phyloP scores from a whole-genome alignment of 2,797 vertebrate genomes.

The Muraenolepis orangiensis region DNA sequence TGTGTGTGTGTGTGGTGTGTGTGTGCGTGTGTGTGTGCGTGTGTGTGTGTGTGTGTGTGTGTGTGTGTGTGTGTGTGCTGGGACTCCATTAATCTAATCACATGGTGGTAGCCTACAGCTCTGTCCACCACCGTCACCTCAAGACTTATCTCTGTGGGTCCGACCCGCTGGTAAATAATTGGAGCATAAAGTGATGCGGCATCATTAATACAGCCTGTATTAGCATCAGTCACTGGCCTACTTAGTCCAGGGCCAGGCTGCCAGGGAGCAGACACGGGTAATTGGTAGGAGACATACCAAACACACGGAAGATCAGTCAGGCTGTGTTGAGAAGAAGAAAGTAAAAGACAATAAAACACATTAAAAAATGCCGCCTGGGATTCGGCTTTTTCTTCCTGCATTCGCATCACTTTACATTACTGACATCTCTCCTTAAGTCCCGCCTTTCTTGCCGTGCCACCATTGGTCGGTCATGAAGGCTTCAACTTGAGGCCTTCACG shows the following conservation, averaged over 20 bases:
- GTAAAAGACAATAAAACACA: not conserved
- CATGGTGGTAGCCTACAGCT: conserved; percentile 39
- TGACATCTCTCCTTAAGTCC: too few species aligned
- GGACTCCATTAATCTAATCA: conserved; percentile 59
- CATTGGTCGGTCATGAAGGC: too few species aligned
- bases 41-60: conserved; percentile 31
- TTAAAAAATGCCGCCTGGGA: too few species aligned
- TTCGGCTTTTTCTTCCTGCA: too few species aligned
- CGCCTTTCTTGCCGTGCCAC: too few species aligned
- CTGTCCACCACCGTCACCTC: conserved; percentile 46
- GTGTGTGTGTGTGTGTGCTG: conserved; percentile 44
- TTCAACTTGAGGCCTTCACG: too few species aligned
- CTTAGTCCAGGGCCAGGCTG: conserved; percentile 35
- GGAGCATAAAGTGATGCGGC: conserved; percentile 64
- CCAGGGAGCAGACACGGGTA: conserved; percentile 10
- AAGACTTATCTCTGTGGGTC: conserved; percentile 54
- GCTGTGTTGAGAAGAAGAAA: not conserved
- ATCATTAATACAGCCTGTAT: conserved; percentile 63
- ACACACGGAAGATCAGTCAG: not conserved
- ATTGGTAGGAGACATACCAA: not conserved
- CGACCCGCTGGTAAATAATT: conserved; percentile 65
- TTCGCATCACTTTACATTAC: too few species aligned
- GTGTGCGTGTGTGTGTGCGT: conserved; percentile 52
- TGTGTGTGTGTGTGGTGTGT: too few species aligned
- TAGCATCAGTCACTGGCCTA: conserved; percentile 63